phyloP scores from a whole-genome alignment of 1,140 invertebrate genomes.

The Achroia grisella region DNA sequence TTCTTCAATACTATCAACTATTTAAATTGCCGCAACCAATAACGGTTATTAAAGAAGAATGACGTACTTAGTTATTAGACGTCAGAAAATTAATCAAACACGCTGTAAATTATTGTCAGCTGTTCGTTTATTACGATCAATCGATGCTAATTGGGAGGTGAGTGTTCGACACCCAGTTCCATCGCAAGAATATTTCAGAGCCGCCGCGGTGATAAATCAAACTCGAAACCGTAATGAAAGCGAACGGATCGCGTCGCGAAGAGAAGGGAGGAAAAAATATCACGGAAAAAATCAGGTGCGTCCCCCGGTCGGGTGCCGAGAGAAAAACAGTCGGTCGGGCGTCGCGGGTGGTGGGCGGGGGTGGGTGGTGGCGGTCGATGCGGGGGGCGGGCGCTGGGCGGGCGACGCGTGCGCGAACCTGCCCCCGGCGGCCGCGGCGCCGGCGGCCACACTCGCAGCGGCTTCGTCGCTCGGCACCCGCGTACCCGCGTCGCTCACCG shows the following conservation, averaged over 20 bases:
- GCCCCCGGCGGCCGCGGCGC: constrained; percentile 18
- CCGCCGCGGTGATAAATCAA: constrained; percentile 71
- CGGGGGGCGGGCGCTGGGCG: constrained; percentile 35
- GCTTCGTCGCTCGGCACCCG: constrained; percentile 48
- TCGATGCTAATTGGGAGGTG: constrained; percentile 67
- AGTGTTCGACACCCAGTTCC: constrained; percentile 65
- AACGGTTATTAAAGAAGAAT: too few relatives aligned
- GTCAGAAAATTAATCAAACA: too few relatives aligned
- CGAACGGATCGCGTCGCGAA: constrained; percentile 71
- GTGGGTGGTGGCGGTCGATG: constrained; percentile 40
- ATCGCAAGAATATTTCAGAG: constrained; percentile 69
- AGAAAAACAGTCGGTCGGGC: constrained; percentile 65
- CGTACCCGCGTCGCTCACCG: constrained; percentile 32
- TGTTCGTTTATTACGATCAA: constrained; percentile 46
- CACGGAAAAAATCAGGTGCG: constrained; percentile 73
- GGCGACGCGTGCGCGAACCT: constrained; percentile 38
- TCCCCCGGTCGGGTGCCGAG: constrained; percentile 64
- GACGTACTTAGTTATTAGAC: too few relatives aligned
- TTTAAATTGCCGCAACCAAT: too few relatives aligned
- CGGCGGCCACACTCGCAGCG: constrained; percentile 61
- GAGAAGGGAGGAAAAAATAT: constrained; percentile 72
- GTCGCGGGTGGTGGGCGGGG: constrained; percentile 46
- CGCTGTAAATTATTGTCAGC: constrained; percentile 3
- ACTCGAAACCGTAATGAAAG: constrained; percentile 74
- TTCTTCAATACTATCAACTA: too few relatives aligned